These are phyloP conservation scores for Polietes domitor DNA, from an alignment of 2,888 invertebrate genomes.

Conservation along the genomic window DNA sequence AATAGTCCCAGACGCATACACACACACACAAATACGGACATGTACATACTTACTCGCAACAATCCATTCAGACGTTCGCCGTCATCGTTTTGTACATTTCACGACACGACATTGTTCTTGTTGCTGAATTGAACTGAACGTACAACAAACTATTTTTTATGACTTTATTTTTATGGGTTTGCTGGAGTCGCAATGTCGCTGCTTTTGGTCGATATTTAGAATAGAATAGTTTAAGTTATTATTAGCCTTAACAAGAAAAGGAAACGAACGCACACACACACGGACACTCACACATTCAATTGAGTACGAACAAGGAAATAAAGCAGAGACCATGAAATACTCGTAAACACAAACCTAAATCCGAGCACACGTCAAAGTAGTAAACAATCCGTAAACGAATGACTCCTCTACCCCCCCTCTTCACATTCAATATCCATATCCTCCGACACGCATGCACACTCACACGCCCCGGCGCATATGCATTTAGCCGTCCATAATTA, in stretches of 20 bases:
- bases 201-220: constrained; percentile 64
- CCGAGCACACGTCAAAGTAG: constrained; percentile 21
- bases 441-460: neutral
- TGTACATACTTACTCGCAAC: neutral
- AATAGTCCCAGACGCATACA: no score
- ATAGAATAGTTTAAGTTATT: constrained; percentile 52
- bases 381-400: neutral
- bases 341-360: constrained; percentile 48
- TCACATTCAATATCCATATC: neutral
- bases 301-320: constrained; percentile 23
- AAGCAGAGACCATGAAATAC: constrained; percentile 51
- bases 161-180: constrained; percentile 74
- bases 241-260: constrained; percentile 61
- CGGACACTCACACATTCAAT: neutral
- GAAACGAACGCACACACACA: constrained; percentile 44
- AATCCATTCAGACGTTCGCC: constrained; percentile 3
- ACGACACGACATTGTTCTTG: neutral
- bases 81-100: constrained; percentile 19
- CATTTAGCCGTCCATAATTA: neutral
- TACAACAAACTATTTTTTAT: constrained; percentile 63
- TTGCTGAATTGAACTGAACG: constrained; percentile 52
- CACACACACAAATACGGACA: neutral
- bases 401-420: no score
- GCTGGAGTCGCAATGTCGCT: constrained; percentile 77
- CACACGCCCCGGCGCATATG: neutral